A percentile compares a stretch with the other conserved stretches of the same genome.
These are phyloP conservation scores for Bubo bubo DNA, from an alignment of 2,113 vertebrate genomes.

Conservation along the genomic window DNA sequence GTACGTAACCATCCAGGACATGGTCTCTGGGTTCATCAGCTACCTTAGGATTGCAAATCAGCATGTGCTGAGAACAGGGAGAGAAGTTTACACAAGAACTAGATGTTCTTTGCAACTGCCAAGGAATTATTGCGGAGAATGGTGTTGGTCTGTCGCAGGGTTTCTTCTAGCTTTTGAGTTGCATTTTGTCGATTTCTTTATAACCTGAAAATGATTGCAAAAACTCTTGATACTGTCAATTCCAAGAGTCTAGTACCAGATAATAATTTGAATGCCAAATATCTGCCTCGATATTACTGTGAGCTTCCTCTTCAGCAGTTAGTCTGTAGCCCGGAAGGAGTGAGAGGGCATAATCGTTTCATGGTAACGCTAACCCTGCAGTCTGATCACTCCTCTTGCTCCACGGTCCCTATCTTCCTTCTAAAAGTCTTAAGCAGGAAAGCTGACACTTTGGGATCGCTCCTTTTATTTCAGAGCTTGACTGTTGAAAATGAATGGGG, in stretches of 20 bases:
- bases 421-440: constrained; percentile 60
- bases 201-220: neutral
- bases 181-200: neutral
- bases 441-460: constrained; percentile 12
- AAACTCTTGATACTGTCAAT: neutral
- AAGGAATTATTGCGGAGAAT: neutral
- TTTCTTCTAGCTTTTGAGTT: neutral
- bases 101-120: neutral
- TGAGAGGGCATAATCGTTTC: neutral
- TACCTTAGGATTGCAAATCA: neutral
- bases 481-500: constrained; percentile 43
- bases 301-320: neutral
- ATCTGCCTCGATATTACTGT: neutral
- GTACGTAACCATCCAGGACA: neutral
- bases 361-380: neutral
- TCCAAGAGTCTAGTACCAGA: neutral
- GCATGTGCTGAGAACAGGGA: neutral
- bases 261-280: neutral
- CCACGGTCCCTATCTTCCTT: constrained; percentile 51
- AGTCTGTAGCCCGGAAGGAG: neutral
- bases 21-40: neutral
- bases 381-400: constrained; percentile 23
- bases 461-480: constrained; percentile 57
- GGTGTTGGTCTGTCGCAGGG: neutral
- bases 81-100: neutral